Conservation (phyloP, 2,888 invertebrate species). For the Hydriomena furcata region DNA sequence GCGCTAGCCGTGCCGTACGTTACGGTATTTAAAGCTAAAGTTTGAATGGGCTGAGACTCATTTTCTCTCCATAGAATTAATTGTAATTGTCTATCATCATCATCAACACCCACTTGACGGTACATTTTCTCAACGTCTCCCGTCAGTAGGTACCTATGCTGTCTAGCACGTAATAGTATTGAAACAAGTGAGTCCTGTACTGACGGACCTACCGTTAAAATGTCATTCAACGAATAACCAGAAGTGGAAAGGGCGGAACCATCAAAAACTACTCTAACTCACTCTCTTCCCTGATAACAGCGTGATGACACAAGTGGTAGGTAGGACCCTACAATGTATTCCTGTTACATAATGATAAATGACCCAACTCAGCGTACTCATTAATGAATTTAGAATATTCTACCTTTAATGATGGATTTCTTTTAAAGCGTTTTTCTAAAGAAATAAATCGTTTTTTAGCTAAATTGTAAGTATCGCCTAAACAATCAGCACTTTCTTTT, state of each 20-base stretch:
- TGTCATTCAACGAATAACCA: too few relatives aligned
- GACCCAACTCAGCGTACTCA: conserved; percentile 31
- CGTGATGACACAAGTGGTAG: conserved; percentile 54
- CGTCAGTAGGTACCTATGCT: conserved; percentile 34
- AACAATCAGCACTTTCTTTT: background rate
- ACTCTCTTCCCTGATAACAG: conserved; percentile 42
- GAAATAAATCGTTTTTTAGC: conserved; percentile 29
- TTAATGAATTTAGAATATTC: conserved; percentile 32
- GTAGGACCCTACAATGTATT: too few relatives aligned
- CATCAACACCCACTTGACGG: conserved; percentile 21
- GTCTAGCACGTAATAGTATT: conserved; percentile 13
- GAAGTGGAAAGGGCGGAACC: conserved; percentile 31
- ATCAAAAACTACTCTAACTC: conserved; percentile 37
- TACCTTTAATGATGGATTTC: conserved; percentile 18
- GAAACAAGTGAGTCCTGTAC: conserved; percentile 36
- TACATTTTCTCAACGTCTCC: conserved; percentile 41
- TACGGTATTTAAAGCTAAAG: conserved; percentile 39
- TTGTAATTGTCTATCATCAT: conserved; percentile 21
- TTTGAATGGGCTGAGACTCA: conserved; percentile 23
- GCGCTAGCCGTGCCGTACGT: conserved; percentile 48
- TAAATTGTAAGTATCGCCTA: conserved; percentile 1
- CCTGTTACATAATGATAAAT: conserved; percentile 20
- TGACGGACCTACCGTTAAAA: conserved; percentile 37
- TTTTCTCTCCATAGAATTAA: conserved; percentile 35
- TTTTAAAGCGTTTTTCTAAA: conserved; percentile 28